Evolutionary conservation across 2,797 vertebrate genomes (phyloP).

Genomic region (Sebastes nivosus): DNA sequence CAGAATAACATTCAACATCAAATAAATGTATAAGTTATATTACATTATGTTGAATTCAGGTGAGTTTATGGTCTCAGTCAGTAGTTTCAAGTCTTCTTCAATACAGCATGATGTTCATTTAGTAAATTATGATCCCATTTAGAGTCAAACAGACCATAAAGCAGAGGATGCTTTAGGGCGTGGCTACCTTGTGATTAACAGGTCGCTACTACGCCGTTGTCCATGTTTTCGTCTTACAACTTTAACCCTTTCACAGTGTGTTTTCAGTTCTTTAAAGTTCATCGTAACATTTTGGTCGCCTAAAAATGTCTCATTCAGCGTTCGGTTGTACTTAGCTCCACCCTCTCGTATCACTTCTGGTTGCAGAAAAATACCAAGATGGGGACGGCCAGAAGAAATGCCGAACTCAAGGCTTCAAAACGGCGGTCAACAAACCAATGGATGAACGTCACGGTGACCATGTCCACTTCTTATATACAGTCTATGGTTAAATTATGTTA

Average conservation of each 20-base stretch:
- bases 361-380: not conserved
- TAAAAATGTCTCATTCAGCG: not conserved
- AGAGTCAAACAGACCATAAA: not conserved
- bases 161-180: not conserved
- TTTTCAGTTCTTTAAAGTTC: not conserved
- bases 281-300: not conserved
- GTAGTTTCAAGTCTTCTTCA: too few relatives aligned
- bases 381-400: not conserved
- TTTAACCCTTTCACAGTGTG: not conserved
- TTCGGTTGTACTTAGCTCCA: not conserved
- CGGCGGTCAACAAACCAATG: not conserved
- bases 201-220: accelerated
- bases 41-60: not conserved
- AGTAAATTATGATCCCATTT: not conserved
- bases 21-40: not conserved
- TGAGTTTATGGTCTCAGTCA: too few relatives aligned
- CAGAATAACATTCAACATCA: not conserved
- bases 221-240: not conserved
- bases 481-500: not conserved
- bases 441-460: not conserved
- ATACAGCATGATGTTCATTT: not conserved
- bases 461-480: not conserved
- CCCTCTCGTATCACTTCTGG: not conserved
- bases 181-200: not conserved
- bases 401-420: not conserved